phyloP scores from a whole-genome alignment of 2,888 invertebrate genomes.

The Caenorhabditis drosophilae region DNA sequence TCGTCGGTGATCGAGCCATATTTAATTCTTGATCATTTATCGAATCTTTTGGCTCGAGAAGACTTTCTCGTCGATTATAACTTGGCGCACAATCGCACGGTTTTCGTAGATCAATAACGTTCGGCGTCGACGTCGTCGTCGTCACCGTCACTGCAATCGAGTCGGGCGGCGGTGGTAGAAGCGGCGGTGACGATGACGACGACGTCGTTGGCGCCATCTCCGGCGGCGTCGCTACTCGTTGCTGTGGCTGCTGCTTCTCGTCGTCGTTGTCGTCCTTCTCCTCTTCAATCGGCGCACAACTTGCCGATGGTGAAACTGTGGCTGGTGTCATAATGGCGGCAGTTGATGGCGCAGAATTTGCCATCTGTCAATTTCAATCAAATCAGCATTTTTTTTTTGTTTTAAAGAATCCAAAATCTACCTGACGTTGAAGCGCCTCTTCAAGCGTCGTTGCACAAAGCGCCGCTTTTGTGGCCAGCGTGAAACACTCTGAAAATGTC shows the following conservation, averaged over 20 bases:
- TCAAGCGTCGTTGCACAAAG: slow-evolving; percentile 60
- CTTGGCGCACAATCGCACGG: slow-evolving; percentile 42
- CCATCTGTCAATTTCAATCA: slow-evolving; percentile 27
- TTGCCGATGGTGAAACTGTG: slow-evolving; percentile 35
- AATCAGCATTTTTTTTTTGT: not conserved
- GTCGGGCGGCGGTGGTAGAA: too few relatives aligned
- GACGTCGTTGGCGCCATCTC: too few relatives aligned
- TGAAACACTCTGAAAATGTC: slow-evolving; percentile 67
- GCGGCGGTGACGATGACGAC: too few relatives aligned
- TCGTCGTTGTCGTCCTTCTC: slow-evolving; percentile 16
- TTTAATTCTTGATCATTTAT: too few relatives aligned
- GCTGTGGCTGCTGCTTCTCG: not conserved
- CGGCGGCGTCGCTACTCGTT: slow-evolving; percentile 16
- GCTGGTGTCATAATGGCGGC: slow-evolving; percentile 29
- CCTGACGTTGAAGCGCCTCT: slow-evolving; percentile 54
- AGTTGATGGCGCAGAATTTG: slow-evolving; percentile 33
- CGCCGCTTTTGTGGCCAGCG: slow-evolving; percentile 64
- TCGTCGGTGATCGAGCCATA: slow-evolving; percentile 26
- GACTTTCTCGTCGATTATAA: slow-evolving; percentile 33
- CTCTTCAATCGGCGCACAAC: slow-evolving; percentile 33
- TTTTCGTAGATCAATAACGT: slow-evolving; percentile 15
- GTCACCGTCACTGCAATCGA: too few relatives aligned
- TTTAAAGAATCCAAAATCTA: not conserved
- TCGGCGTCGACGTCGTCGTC: too few relatives aligned
- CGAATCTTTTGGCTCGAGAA: too few relatives aligned